Percentiles rank a stretch among this genome's conserved stretches.
phyloP scores from a whole-genome alignment of 1,140 invertebrate species.

The Drosophila ananassae region DNA sequence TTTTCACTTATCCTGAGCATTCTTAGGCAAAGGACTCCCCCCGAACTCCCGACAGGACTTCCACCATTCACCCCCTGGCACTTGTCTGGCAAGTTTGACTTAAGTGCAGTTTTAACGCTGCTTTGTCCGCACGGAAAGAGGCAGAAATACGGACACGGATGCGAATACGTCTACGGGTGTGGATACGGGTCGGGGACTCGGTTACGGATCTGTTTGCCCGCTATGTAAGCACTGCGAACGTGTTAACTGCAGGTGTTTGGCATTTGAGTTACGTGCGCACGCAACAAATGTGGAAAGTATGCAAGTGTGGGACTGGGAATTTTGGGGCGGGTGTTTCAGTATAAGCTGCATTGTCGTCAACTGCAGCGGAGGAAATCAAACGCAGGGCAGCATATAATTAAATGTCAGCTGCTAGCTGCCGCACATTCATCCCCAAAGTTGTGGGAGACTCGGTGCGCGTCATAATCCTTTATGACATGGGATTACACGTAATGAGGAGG shows the following conservation, averaged over 20 bases:
- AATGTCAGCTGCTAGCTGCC: slow-evolving; percentile 55
- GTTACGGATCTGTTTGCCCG: slow-evolving; percentile 46
- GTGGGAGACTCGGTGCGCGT: slow-evolving; percentile 40
- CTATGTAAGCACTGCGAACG: slow-evolving; percentile 64
- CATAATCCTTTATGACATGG: slow-evolving; percentile 44
- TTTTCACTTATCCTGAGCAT: neutral
- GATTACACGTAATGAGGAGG: slow-evolving; percentile 14
- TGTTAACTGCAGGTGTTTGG: slow-evolving; percentile 80
- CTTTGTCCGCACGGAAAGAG: slow-evolving; percentile 42
- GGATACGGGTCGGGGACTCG: slow-evolving; percentile 24
- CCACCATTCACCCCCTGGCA: slow-evolving; percentile 23
- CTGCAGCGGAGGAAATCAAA: slow-evolving; percentile 11
- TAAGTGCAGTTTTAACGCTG: slow-evolving; percentile 80
- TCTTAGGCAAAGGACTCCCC: neutral
- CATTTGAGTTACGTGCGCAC: slow-evolving; percentile 77
- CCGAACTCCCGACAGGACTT: neutral
- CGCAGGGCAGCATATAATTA: slow-evolving; percentile 67
- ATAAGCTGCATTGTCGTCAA: slow-evolving; percentile 8
- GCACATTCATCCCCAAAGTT: slow-evolving; percentile 30
- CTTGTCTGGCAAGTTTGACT: slow-evolving; percentile 81
- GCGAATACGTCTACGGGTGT: slow-evolving; percentile 22
- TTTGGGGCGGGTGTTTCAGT: neutral
- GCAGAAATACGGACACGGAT: slow-evolving; percentile 24
- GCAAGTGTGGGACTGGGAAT: neutral
- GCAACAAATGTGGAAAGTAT: slow-evolving; percentile 65